Conservation (phyloP, 2,113 vertebrate species). For the Mastomys natalensis region DNA sequence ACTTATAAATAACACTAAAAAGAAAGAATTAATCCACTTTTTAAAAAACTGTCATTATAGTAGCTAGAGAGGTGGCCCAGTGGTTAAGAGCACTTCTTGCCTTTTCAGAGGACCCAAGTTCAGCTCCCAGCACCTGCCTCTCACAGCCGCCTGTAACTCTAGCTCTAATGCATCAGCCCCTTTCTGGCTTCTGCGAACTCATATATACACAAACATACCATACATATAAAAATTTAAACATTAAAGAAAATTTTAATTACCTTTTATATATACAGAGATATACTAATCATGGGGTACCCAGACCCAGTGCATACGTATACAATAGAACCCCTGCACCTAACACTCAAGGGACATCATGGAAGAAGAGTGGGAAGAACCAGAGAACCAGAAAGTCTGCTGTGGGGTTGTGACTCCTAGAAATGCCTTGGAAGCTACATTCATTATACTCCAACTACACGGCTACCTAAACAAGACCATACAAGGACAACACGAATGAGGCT, state of each 20-base stretch:
- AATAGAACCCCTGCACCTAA: background rate
- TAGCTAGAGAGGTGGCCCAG: background rate
- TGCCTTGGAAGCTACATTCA: background rate
- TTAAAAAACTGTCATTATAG: constrained; percentile 19
- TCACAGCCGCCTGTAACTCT: background rate
- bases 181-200: background rate
- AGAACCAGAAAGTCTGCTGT: background rate
- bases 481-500: background rate
- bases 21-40: constrained; percentile 12
- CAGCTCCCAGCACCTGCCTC: background rate
- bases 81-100: background rate
- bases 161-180: background rate
- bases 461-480: background rate
- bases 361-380: background rate
- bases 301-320: background rate
- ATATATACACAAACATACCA: background rate
- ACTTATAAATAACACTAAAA: constrained; percentile 20
- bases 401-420: background rate
- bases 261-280: background rate
- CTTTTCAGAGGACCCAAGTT: background rate
- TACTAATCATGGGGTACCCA: background rate
- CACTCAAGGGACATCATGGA: background rate
- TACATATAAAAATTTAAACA: background rate
- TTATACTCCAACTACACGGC: background rate
- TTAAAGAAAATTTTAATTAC: background rate